These are phyloP conservation scores for Stenoptilia bipunctidactyla DNA, from an alignment of 2,888 invertebrate genomes.

Conservation along the genomic window DNA sequence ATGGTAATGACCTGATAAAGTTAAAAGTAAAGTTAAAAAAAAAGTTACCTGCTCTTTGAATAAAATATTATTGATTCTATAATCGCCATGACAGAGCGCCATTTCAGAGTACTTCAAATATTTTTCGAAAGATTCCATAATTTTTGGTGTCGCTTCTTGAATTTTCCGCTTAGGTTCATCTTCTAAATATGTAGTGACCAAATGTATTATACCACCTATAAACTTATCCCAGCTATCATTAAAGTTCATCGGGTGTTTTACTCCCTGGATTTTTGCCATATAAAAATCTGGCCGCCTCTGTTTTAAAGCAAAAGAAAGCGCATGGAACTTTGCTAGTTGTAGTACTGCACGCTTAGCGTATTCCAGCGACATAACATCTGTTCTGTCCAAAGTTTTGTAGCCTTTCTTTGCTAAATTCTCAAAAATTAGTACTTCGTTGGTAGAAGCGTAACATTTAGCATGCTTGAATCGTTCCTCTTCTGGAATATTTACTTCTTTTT, in stretches of 20 bases:
- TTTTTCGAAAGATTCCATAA: constrained; percentile 19
- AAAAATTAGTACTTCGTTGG: constrained; percentile 27
- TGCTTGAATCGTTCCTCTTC: constrained; percentile 25
- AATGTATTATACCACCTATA: constrained; percentile 16
- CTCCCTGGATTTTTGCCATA: constrained; percentile 20
- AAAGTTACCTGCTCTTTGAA: constrained; percentile 31
- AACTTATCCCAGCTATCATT: constrained; percentile 6
- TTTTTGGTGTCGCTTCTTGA: constrained; percentile 15
- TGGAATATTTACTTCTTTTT: constrained; percentile 29
- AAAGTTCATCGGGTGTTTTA: constrained; percentile 17
- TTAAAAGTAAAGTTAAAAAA: too few species aligned
- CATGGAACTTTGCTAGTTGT: constrained; percentile 41
- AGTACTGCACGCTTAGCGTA: constrained; percentile 30
- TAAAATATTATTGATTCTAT: constrained; percentile 38
- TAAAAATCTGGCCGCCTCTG: constrained; percentile 26
- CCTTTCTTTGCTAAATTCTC: constrained; percentile 33
- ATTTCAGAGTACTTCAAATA: constrained; percentile 21
- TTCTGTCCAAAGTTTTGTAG: constrained; percentile 26
- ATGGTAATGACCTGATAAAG: too few species aligned
- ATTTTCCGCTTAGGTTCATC: constrained; percentile 19
- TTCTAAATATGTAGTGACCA: constrained; percentile 7
- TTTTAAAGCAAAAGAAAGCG: constrained; percentile 30
- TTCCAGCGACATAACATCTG: constrained; percentile 26
- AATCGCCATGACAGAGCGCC: constrained; percentile 43
- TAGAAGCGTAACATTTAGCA: constrained; percentile 28